Base-by-base conservation (phyloP, 2,888 invertebrate species). In the Girardia tigrina region DNA sequence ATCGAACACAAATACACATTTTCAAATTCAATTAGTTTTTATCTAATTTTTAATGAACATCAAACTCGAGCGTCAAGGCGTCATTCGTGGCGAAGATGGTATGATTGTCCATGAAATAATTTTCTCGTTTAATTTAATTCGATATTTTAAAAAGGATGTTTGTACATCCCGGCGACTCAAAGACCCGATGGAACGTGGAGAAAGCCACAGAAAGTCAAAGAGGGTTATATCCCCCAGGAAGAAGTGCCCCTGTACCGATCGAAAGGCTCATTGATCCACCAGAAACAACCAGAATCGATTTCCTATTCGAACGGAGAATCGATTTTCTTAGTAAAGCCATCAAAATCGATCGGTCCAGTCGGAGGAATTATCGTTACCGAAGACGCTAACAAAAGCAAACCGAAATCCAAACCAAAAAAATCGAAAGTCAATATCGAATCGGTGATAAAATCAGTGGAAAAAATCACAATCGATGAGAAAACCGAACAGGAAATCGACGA, bases 101-200 rank as follows among this genome's bases (percentile, higher is more conserved):
- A 12, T 12, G n/a, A n/a, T n/a, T n/a, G n/a, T 56, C 23, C 4
- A 56, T 8, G 4, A 8, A 8, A 12, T 20, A 56, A n/a, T 56
- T 56, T 20, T 56, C n/a, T 23, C 8, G 56, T 4, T 56, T 56
- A n/a, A n/a, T 56, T 56, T 56, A 56, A 12, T 12, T 16, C 8
- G 16, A 56, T 8, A 8, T 75, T 26, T 42, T 23, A 6, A 83
- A n/a, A 78, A 89, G 89, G 89, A 72, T 88, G 89, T 79, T 87
- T 88, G 29, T 91, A 90, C 83, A 94, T 98, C 80, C 93, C 97
- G 75, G 92, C 95, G 0, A 91, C 92, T 72, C 94, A 94, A 84
- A 88, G 98, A 77, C 93, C 97, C 0, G 97, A 98, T 86, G 98
- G 98, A 1, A 91, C 94, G 14, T 98, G 97, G 97, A 88, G 98